These are phyloP conservation scores for Brenthis daphne DNA, from an alignment of 2,888 invertebrate genomes.

Conservation along the genomic window DNA sequence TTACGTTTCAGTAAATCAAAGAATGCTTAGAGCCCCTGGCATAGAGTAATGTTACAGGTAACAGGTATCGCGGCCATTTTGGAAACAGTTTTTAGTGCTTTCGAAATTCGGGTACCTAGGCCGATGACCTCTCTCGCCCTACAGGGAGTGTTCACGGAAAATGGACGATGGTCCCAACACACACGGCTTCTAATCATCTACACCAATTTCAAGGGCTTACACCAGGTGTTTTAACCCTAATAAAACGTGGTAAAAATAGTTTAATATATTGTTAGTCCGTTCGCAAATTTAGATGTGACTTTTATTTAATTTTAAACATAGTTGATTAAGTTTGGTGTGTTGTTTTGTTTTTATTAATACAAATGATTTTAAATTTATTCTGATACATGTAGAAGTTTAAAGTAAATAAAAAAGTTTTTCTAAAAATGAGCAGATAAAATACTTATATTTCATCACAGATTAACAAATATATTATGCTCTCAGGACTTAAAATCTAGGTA, in stretches of 20 bases:
- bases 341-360: background rate
- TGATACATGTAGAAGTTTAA: no score
- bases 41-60: constrained; percentile 82
- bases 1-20: background rate
- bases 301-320: background rate
- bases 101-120: constrained; percentile 81
- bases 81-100: constrained; percentile 78
- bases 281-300: background rate
- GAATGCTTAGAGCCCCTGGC: constrained; percentile 62
- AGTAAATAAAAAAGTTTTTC: no score
- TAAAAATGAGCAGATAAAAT: no score
- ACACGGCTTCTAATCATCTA: constrained; percentile 46
- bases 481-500: no score
- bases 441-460: no score
- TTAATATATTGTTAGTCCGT: constrained; percentile 3
- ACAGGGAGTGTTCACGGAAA: constrained; percentile 45
- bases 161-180: constrained; percentile 39
- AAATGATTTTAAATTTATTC: no score
- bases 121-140: constrained; percentile 70
- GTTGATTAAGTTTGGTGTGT: background rate
- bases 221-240: constrained; percentile 40
- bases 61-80: constrained; percentile 78
- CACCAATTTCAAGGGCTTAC: constrained; percentile 38
- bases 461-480: no score
- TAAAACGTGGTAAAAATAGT: constrained; percentile 14